These are phyloP conservation scores for Sakesphorus luctuosus DNA, from an alignment of 2,113 vertebrate species.

Conservation along the genomic window DNA sequence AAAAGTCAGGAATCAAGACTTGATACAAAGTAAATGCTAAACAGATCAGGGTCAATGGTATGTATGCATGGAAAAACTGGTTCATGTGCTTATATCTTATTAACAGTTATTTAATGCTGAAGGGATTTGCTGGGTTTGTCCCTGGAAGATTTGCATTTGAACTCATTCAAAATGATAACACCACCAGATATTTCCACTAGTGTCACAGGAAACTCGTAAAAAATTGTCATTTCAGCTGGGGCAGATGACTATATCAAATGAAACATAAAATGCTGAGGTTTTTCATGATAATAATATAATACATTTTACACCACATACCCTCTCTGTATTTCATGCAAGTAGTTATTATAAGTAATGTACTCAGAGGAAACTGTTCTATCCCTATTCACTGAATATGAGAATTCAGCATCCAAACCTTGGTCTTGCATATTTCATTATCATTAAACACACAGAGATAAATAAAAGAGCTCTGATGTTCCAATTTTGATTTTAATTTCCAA, in stretches of 20 bases:
- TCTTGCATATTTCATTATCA: background rate
- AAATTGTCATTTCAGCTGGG: background rate
- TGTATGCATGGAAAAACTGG: background rate
- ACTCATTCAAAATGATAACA: background rate
- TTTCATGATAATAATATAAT: background rate
- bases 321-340: background rate
- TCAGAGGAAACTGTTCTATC: background rate
- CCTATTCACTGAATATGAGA: background rate
- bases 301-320: background rate
- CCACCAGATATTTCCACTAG: background rate
- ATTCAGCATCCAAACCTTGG: background rate
- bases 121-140: background rate
- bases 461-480: background rate
- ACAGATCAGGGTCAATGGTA: background rate
- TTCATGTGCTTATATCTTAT: background rate
- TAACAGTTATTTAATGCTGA: background rate
- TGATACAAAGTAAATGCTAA: background rate
- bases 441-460: background rate
- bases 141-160: background rate
- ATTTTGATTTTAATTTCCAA: constrained; percentile 39
- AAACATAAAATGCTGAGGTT: background rate
- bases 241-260: background rate
- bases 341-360: background rate
- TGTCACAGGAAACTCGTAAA: background rate
- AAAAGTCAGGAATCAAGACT: background rate